Percentiles rank a stretch among this genome's conserved stretches.
phyloP scores from a whole-genome alignment of 2,888 invertebrate species.

The Drosophila greeni region DNA sequence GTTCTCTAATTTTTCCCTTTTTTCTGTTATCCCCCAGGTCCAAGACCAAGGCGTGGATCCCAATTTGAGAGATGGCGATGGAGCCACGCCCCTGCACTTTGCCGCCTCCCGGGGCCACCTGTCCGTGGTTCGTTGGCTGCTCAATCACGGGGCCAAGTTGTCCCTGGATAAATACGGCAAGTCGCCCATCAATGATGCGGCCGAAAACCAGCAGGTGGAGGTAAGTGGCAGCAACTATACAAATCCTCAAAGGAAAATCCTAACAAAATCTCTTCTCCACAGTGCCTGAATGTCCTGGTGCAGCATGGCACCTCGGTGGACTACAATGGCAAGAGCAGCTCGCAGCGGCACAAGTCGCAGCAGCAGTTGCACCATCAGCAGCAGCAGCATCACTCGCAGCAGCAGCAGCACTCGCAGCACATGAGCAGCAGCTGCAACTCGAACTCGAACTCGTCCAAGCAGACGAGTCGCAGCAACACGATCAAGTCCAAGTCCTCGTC shows the following conservation, averaged over 20 bases:
- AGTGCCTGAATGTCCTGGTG: constrained; percentile 90
- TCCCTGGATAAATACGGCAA: constrained; percentile 92
- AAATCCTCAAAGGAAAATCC: background rate
- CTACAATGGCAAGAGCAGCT: constrained; percentile 75
- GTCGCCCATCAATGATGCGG: constrained; percentile 94
- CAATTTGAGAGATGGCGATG: constrained; percentile 91
- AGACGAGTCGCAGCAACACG: constrained; percentile 78
- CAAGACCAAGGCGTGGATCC: constrained; percentile 91
- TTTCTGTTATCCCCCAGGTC: constrained; percentile 82
- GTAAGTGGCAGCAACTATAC: constrained; percentile 78
- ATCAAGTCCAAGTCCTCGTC: constrained; percentile 79
- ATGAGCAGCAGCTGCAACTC: constrained; percentile 72
- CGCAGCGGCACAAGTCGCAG: constrained; percentile 71
- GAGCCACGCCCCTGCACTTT: constrained; percentile 93
- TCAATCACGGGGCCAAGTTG: constrained; percentile 89
- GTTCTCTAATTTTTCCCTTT: background rate
- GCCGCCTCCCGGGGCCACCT: constrained; percentile 91
- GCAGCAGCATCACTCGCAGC: constrained; percentile 38
- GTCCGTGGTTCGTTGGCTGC: constrained; percentile 89
- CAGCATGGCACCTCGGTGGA: constrained; percentile 88
- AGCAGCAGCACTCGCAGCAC: constrained; percentile 55
- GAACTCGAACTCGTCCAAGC: constrained; percentile 72
- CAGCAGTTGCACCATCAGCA: constrained; percentile 55
- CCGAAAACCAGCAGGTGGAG: constrained; percentile 93
- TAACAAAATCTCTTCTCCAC: background rate